These are phyloP conservation scores for Meliscaeva auricollis DNA, from an alignment of 2,888 invertebrate genomes.

Conservation along the genomic window DNA sequence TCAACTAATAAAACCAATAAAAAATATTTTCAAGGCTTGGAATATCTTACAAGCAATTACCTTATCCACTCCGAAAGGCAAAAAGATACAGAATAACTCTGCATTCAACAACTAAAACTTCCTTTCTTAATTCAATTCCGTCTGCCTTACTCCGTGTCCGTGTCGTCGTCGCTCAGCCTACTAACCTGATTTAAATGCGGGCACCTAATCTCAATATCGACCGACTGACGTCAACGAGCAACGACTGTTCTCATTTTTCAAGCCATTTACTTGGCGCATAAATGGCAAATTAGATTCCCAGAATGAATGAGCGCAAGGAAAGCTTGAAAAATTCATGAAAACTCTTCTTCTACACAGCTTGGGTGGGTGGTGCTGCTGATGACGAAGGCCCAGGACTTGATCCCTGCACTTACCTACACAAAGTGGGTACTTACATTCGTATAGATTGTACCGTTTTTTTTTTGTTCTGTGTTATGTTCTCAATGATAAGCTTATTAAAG, in stretches of 20 bases:
- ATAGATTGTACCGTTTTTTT: constrained; percentile 70
- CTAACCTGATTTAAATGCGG: constrained; percentile 71
- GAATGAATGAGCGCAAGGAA: constrained; percentile 61
- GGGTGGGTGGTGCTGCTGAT: neutral
- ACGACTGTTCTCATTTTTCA: constrained; percentile 72
- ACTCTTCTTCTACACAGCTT: neutral
- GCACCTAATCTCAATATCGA: constrained; percentile 74
- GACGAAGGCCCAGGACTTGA: constrained; percentile 41
- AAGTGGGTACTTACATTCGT: constrained; percentile 73
- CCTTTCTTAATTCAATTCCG: neutral
- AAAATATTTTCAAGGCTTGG: too few species aligned
- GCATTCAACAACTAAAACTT: neutral
- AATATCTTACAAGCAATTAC: too few species aligned
- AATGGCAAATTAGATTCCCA: constrained; percentile 73
- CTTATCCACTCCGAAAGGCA: neutral
- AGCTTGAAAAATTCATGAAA: constrained; percentile 73
- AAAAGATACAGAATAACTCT: neutral
- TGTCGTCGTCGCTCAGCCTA: constrained; percentile 53
- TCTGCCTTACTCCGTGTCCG: neutral
- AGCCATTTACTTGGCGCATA: constrained; percentile 74
- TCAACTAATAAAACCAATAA: too few species aligned
- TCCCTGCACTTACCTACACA: constrained; percentile 74
- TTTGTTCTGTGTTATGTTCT: constrained; percentile 64
- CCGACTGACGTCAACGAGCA: constrained; percentile 59
- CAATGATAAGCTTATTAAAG: constrained; percentile 76